A percentile compares a stretch with the other conserved stretches of the same genome.
Evolutionary conservation across 2,797 vertebrate species (phyloP).

Genomic region (Aselliscus stoliczkanus): DNA sequence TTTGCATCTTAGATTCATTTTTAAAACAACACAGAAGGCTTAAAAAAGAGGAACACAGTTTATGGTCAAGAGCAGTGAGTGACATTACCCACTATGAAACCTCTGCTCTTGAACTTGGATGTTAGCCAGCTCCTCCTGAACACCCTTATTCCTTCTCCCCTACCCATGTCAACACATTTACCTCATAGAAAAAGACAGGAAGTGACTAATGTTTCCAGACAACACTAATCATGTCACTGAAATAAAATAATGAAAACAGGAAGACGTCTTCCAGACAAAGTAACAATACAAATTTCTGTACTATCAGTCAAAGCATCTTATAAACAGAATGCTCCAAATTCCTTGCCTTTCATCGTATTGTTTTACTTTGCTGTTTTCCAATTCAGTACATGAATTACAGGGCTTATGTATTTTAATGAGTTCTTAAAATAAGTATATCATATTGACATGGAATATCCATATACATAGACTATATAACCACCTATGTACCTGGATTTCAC

Average conservation of each 20-base stretch:
- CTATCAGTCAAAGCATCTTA: slow-evolving; percentile 45
- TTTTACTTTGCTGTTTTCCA: slow-evolving; percentile 28
- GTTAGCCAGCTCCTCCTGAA: slow-evolving; percentile 20
- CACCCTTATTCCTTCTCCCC: slow-evolving; percentile 58
- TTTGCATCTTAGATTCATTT: slow-evolving; percentile 19
- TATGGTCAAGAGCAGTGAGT: neutral
- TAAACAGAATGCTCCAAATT: slow-evolving; percentile 55
- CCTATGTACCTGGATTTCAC: neutral
- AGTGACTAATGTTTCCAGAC: slow-evolving; percentile 80
- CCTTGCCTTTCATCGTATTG: slow-evolving; percentile 36
- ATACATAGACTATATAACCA: neutral
- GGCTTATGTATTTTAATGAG: neutral
- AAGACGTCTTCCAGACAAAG: slow-evolving; percentile 71
- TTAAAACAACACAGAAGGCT: neutral
- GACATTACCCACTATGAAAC: neutral
- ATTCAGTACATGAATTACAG: neutral
- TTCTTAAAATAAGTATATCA: neutral
- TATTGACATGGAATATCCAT: neutral
- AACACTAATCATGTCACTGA: slow-evolving; percentile 59
- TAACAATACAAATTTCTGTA: slow-evolving; percentile 66
- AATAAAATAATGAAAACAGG: slow-evolving; percentile 81
- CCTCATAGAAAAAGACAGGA: slow-evolving; percentile 78
- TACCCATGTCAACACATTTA: slow-evolving; percentile 50
- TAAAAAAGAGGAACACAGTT: neutral
- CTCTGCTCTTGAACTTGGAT: neutral